Percentiles rank a stretch among this genome's conserved stretches.
Evolutionary conservation across 2,888 invertebrate genomes (phyloP).

Genomic region (Sympetrum striolatum): DNA sequence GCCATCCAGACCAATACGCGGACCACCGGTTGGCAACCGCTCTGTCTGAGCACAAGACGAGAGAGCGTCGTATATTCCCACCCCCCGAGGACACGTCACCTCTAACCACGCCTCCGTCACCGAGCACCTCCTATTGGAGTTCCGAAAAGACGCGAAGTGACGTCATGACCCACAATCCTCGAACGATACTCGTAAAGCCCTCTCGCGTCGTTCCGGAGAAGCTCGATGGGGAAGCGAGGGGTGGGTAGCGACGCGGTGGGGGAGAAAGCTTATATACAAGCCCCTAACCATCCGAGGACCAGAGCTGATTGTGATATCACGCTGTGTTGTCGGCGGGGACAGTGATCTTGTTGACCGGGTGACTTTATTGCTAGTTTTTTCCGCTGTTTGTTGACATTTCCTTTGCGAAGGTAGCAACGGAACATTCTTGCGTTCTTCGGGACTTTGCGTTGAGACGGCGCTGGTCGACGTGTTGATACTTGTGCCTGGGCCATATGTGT

Average conservation of each 20-base stretch:
- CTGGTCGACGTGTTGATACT: background rate
- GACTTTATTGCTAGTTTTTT: background rate
- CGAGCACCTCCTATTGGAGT: background rate
- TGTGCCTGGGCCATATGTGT: conserved; percentile 33
- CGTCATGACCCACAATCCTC: background rate
- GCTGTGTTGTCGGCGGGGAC: background rate
- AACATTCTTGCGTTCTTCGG: background rate
- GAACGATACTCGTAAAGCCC: background rate
- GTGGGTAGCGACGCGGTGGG: background rate
- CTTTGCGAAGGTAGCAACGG: background rate
- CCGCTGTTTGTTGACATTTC: background rate
- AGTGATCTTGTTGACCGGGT: background rate
- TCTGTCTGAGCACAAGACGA: too few species aligned
- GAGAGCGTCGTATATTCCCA: too few species aligned
- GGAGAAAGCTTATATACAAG: background rate
- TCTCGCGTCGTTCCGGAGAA: background rate
- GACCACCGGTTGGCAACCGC: too few species aligned
- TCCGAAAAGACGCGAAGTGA: conserved; percentile 5
- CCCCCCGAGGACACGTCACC: background rate
- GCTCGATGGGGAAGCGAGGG: background rate
- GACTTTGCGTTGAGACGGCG: background rate
- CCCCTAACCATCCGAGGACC: background rate
- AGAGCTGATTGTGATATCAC: background rate
- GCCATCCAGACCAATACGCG: too few species aligned
- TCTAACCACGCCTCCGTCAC: background rate